Evolutionary conservation across 2,113 vertebrate species (phyloP), one percentile per base, ranked within the genome.

Genomic region (Lophotis ruficrista): DNA sequence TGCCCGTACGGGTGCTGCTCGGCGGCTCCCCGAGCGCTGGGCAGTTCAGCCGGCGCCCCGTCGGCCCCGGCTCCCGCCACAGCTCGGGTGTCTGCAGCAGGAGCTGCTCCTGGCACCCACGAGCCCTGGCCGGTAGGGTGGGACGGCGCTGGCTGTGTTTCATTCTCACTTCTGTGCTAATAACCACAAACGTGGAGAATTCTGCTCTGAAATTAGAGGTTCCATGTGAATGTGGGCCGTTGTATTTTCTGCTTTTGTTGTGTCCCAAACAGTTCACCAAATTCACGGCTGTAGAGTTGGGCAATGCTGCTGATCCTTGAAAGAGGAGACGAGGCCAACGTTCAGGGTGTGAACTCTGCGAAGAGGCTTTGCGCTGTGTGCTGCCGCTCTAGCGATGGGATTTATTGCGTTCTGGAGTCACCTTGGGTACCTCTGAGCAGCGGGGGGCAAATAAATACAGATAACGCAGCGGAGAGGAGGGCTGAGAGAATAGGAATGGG

Each of bases 341-440:
- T 41, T 70, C 51, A 33, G 25, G 13, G 76, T 23, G 4, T 1
- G 14, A 61, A 14, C 60, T 19, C 4, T 54, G 79, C 7, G 35
- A 21, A 47, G 31, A 50, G 47, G n/a, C 25, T 1, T 18, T 12
- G 22, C 25, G 25, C 10, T 3, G 1, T 1, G 3, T 1, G 16
- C 27, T 14, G 24, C 18, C 28, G 45, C 57, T 33, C 21, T 9
- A 24, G 53, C 33, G 9, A 17, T 15, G 37, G 58, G n/a, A 62
- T 50, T 24, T 11, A 1, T 7, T 21, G 2, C 3, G 0, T 4
- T 1, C 2, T 21, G 35, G 1, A 16, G 43, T 9, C 28, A 13
- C 45, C 48, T 27, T 2, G 8, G n/a, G 10, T 14, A 2, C 62
- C 20, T 28, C 56, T 19, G 7, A 23, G 12, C 17, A 8, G 57